Percentiles rank a stretch among this genome's conserved stretches.
Evolutionary conservation across 1,140 invertebrate species (phyloP).

Genomic region (Anoplolepis gracilipes): DNA sequence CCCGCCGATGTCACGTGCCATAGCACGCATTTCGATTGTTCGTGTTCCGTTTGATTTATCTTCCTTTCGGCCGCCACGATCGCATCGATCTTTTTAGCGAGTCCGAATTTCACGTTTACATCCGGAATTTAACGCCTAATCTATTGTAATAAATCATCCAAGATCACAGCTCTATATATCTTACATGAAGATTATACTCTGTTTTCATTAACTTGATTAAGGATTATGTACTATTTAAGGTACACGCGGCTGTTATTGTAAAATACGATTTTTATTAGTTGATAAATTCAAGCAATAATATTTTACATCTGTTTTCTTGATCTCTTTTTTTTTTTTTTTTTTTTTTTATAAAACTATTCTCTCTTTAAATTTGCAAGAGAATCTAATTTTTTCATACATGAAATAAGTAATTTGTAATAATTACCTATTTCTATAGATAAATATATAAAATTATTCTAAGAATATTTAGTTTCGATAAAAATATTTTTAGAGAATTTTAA

Average conservation of each 20-base stretch:
- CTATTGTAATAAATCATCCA: conserved; percentile 25
- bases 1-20: conserved; percentile 44
- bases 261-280: background rate
- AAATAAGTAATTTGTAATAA: background rate
- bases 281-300: background rate
- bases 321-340: background rate
- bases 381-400: background rate
- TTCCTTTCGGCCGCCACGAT: conserved; percentile 29
- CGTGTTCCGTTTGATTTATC: conserved; percentile 51
- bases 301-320: background rate
- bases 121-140: conserved; percentile 34
- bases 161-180: background rate
- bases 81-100: conserved; percentile 50
- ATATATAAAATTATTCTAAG: background rate
- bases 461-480: background rate
- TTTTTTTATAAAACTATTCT: background rate
- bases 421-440: background rate
- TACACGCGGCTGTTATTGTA: background rate
- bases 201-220: background rate
- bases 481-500: background rate
- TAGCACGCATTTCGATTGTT: conserved; percentile 59
- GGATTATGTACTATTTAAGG: background rate
- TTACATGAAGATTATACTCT: background rate
- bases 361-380: background rate
- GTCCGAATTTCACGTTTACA: conserved; percentile 27